Conservation (phyloP, 2,888 invertebrate species). For the Lamproptera curius region DNA sequence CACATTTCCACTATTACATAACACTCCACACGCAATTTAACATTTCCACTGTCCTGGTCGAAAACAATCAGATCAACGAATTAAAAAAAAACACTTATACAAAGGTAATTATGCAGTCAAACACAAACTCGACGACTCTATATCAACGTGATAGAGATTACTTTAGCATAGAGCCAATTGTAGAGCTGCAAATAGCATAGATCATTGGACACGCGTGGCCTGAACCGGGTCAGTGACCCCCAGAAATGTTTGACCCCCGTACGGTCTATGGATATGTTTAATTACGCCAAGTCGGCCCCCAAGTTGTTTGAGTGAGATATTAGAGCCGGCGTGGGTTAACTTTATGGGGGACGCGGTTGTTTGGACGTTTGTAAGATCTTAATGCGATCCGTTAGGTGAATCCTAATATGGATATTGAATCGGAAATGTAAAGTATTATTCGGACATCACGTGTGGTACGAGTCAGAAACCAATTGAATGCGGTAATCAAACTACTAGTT, state of each 20-base stretch:
- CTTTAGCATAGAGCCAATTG: slow-evolving; percentile 15
- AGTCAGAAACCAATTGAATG: too few species aligned
- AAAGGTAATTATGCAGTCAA: slow-evolving; percentile 13
- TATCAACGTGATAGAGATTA: slow-evolving; percentile 24
- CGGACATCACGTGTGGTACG: too few species aligned
- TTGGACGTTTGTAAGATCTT: neutral
- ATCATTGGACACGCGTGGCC: slow-evolving; percentile 53
- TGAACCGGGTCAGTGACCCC: slow-evolving; percentile 39
- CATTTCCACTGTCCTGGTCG: slow-evolving; percentile 64
- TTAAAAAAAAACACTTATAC: slow-evolving; percentile 31
- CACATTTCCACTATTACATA: slow-evolving; percentile 44
- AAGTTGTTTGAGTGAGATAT: slow-evolving; percentile 17
- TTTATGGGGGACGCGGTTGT: neutral
- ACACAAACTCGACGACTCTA: slow-evolving; percentile 22
- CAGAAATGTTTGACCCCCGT: slow-evolving; percentile 47
- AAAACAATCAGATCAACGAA: slow-evolving; percentile 65
- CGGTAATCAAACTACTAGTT: too few species aligned
- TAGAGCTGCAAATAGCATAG: slow-evolving; percentile 33
- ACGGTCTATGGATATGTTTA: slow-evolving; percentile 27
- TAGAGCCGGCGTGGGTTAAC: slow-evolving; percentile 10
- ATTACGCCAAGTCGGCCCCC: slow-evolving; percentile 12
- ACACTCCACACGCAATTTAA: slow-evolving; percentile 62
- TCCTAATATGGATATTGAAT: too few species aligned
- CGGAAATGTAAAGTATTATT: too few species aligned
- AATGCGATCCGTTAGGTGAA: too few species aligned